Evolutionary conservation across 2,113 vertebrate species (phyloP).

Genomic region (Nesospiza acunhae): DNA sequence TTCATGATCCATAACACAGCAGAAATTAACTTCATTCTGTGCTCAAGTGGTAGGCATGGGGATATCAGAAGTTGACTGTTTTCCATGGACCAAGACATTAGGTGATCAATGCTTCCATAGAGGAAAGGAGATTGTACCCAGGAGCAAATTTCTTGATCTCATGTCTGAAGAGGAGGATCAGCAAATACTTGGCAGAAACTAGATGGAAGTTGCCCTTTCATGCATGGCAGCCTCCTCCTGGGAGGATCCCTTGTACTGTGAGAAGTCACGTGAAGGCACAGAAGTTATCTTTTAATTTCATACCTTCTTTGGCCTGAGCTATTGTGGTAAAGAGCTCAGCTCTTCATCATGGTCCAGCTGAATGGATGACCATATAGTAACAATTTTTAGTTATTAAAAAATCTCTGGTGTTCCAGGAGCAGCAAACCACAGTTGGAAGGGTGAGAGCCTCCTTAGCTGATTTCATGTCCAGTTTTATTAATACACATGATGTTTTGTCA

Average conservation of each 20-base stretch:
- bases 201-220: background rate
- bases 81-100: background rate
- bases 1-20: background rate
- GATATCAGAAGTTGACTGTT: background rate
- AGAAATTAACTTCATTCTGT: background rate
- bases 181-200: background rate
- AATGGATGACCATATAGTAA: background rate
- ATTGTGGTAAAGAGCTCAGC: background rate
- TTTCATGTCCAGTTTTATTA: background rate
- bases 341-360: background rate
- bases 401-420: background rate
- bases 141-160: background rate
- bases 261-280: background rate
- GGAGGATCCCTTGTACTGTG: background rate
- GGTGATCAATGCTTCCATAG: background rate
- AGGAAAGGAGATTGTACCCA: background rate
- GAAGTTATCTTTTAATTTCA: background rate
- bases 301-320: background rate
- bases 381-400: background rate
- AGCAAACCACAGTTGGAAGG: background rate
- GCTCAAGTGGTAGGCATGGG: background rate
- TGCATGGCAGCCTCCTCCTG: background rate
- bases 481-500: rapidly evolving
- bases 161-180: background rate
- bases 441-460: background rate